A percentile compares a stretch with the other conserved stretches of the same genome.
Conservation (phyloP, 2,888 invertebrate species). For the Bugulina stolonifera region DNA sequence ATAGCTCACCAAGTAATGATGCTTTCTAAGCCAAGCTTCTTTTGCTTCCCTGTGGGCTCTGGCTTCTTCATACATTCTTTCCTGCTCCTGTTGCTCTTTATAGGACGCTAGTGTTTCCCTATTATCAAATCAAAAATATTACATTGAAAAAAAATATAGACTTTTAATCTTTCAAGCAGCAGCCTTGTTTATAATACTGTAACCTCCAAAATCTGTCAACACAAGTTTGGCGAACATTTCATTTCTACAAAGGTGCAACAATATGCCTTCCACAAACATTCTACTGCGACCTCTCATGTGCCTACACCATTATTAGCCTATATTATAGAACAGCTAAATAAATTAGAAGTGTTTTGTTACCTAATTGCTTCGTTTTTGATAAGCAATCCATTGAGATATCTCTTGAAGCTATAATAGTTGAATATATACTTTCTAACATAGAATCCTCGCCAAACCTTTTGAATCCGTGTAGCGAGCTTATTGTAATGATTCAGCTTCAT, state of each 20-base stretch:
- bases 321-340: background rate
- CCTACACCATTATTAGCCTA: no score
- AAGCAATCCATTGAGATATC: constrained; percentile 45
- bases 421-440: constrained; percentile 51
- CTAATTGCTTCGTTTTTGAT: constrained; percentile 49
- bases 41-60: constrained; percentile 34
- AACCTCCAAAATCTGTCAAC: no score
- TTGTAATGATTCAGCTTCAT: constrained; percentile 47
- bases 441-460: constrained; percentile 52
- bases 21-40: constrained; percentile 40
- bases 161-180: background rate
- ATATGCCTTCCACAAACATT: no score
- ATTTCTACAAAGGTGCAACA: no score
- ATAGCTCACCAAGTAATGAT: constrained; percentile 45
- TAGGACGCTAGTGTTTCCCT: constrained; percentile 45
- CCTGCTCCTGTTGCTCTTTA: constrained; percentile 43
- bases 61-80: constrained; percentile 35
- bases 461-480: constrained; percentile 44
- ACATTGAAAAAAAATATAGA: background rate
- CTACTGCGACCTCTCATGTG: no score
- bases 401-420: constrained; percentile 49
- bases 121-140: background rate
- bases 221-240: no score
- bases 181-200: no score
- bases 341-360: constrained; percentile 31